Percentiles rank a stretch among this genome's conserved stretches.
Conservation (phyloP, 2,797 vertebrate genomes). For the Loris lydekkerianus region DNA sequence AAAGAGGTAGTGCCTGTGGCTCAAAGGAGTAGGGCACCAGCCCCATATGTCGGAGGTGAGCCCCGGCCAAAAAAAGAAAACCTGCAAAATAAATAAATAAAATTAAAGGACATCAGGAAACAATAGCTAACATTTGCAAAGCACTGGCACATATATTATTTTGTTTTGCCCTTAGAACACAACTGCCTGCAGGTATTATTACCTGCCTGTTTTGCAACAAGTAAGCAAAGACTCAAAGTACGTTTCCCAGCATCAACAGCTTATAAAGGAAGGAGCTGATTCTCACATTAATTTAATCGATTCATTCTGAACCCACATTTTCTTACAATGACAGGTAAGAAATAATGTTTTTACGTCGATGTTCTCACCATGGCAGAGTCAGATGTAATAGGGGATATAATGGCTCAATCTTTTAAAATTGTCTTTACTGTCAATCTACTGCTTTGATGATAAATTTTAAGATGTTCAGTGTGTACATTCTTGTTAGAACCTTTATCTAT, state of each 20-base stretch:
- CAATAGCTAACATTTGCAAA: conserved; percentile 11
- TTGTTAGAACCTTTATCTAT: not conserved
- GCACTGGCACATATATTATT: not conserved
- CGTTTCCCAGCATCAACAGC: not conserved
- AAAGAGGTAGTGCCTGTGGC: not conserved
- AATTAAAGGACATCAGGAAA: not conserved
- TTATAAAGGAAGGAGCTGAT: not conserved
- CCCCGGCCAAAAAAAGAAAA: too few species aligned
- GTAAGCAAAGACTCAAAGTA: conserved; percentile 16
- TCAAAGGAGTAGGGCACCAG: too few species aligned
- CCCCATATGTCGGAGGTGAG: too few species aligned
- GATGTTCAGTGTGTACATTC: not conserved
- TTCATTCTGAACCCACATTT: not conserved
- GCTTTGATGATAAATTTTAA: not conserved
- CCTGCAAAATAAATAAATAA: not conserved
- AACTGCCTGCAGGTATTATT: not conserved
- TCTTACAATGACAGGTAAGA: not conserved
- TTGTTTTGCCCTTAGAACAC: not conserved
- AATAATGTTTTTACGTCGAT: not conserved
- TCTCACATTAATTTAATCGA: not conserved
- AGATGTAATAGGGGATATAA: not conserved
- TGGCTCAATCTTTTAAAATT: not conserved
- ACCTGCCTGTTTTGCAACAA: not conserved
- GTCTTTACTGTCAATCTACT: not conserved
- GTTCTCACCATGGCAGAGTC: not conserved